phyloP scores from a whole-genome alignment of 1,140 invertebrate species.

The Drosophila yakuba region DNA sequence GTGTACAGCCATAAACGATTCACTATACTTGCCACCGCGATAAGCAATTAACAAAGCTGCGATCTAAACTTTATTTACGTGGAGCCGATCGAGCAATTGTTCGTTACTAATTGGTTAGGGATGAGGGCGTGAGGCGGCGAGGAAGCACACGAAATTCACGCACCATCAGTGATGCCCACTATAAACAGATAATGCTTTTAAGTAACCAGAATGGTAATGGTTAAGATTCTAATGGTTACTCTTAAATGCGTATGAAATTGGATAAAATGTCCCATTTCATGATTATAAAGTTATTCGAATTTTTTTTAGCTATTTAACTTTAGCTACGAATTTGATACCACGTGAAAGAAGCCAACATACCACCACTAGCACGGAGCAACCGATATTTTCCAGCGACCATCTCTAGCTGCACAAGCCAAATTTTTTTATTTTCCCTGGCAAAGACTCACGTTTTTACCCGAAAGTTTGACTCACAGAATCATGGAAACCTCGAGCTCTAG shows the following conservation, averaged over 20 bases:
- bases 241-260: no score
- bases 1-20: slow-evolving; percentile 19
- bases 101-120: slow-evolving; percentile 4
- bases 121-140: background rate
- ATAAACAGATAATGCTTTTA: no score
- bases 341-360: background rate
- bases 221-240: no score
- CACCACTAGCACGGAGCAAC: slow-evolving; percentile 13
- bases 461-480: slow-evolving; percentile 1
- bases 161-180: background rate
- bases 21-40: background rate
- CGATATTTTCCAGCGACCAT: slow-evolving; percentile 22
- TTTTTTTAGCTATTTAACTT: no score
- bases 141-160: background rate
- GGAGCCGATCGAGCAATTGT: slow-evolving; percentile 31
- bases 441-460: slow-evolving; percentile 23
- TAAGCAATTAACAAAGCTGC: slow-evolving; percentile 22
- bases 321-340: background rate
- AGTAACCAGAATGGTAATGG: no score
- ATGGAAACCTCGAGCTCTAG: slow-evolving; percentile 53
- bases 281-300: no score
- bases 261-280: no score
- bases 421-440: slow-evolving; percentile 26
- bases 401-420: slow-evolving; percentile 42
- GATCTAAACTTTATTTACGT: slow-evolving; percentile 44